Evolutionary conservation across 1,140 invertebrate genomes (phyloP).

Genomic region (Physella acuta): DNA sequence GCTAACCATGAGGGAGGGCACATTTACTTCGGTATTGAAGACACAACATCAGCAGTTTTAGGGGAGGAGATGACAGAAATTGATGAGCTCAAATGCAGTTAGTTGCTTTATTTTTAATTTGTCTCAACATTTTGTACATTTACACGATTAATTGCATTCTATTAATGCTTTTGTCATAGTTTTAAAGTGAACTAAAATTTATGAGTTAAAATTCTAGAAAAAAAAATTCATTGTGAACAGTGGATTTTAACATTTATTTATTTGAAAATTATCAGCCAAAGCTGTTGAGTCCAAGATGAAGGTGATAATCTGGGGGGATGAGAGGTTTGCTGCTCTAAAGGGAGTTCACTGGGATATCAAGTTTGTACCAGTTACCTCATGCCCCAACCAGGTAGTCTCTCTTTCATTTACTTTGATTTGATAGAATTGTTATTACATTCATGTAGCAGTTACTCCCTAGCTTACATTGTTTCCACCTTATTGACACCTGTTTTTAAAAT

Average conservation of each 20-base stretch:
- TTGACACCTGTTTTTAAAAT: neutral
- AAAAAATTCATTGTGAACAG: neutral
- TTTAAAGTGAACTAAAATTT: neutral
- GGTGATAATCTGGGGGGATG: slow-evolving; percentile 41
- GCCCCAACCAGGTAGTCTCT: slow-evolving; percentile 31
- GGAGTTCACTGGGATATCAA: slow-evolving; percentile 46
- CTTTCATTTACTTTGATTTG: neutral
- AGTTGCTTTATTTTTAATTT: slow-evolving; percentile 10
- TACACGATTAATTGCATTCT: no score
- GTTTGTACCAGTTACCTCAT: slow-evolving; percentile 37
- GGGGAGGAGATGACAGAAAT: slow-evolving; percentile 36
- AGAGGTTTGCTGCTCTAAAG: slow-evolving; percentile 28
- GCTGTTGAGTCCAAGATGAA: slow-evolving; percentile 37
- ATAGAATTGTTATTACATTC: neutral
- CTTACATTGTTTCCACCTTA: no score
- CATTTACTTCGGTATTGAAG: slow-evolving; percentile 52
- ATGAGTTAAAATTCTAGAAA: neutral
- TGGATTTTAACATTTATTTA: neutral
- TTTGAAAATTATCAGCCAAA: slow-evolving; percentile 27
- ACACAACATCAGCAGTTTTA: slow-evolving; percentile 35
- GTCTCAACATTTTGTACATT: no score
- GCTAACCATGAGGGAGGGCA: slow-evolving; percentile 51
- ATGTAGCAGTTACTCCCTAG: no score
- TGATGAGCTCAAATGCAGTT: slow-evolving; percentile 38
- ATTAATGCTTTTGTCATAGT: neutral